Base-by-base conservation (phyloP, 2,113 vertebrate genomes). In the Cottus gobio region DNA sequence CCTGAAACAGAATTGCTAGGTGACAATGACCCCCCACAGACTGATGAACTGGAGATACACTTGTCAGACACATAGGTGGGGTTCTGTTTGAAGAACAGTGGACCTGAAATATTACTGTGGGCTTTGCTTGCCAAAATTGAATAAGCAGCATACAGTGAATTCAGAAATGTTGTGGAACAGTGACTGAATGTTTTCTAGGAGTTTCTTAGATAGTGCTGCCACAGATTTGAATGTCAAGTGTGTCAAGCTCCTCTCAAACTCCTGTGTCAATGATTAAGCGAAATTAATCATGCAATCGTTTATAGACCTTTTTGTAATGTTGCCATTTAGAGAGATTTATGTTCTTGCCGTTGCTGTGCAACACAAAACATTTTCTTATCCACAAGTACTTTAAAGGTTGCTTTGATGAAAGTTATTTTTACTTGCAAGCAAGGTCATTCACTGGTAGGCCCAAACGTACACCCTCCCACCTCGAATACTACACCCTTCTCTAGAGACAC, bases 1-100 rank as follows among this genome's bases (percentile, higher is more conserved):
- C 97, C 96, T 1, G 97, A 98, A 90, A 98, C 97, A 1, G 97
- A 98, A 85, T 94, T 99, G 76, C 91, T 98, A 31, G 97, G 96
- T 1, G 96, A 98, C 89, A 96, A 79, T 83, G 98, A 98, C 79
- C 91, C 90, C 18, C 91, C 95, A 83, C 96, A 96, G 71, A 93
- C 94, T 83, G 96, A 96, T 0, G 95, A 97, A 79, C 78, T 93
- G 75, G 96, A 94, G 57, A 90, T 93, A 70, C 94, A 95, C 7
- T 90, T 94, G 62, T 84, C 89, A 22, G 96, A 98, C 86, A 95
- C 96, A 79, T 98, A 94, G 94, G 42, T 18, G 58, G 31, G 61
- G 1, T 7, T 58, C 11, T 61, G 34, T 77, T 22, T 75, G 34
- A 70, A 77, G 48, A 39, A 87, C 72, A 30, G 22, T 52, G 31